phyloP scores from a whole-genome alignment of 2,797 vertebrate species.

The Leptodactylus fallax region DNA sequence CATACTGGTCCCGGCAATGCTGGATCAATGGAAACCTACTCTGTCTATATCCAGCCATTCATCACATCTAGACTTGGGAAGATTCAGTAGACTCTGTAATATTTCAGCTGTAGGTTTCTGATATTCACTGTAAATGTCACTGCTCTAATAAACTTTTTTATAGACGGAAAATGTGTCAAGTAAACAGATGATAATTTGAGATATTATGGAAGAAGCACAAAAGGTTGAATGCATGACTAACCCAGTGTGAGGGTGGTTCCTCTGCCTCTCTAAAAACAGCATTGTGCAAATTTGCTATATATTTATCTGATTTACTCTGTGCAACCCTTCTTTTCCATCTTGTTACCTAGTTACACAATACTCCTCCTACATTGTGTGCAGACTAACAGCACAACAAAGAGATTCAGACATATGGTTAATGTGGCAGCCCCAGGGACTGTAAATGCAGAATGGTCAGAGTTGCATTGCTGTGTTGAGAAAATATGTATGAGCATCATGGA shows the following conservation, averaged over 20 bases:
- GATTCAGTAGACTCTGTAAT: too few species aligned
- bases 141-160: conserved; percentile 18
- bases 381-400: conserved; percentile 46
- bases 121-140: conserved; percentile 36
- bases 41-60: background rate
- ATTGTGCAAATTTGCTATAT: conserved; percentile 28
- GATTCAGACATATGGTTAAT: conserved; percentile 7
- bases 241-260: conserved; percentile 28
- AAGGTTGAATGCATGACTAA: conserved; percentile 50
- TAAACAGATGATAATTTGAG: conserved; percentile 33
- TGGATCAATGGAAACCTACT: background rate
- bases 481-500: background rate
- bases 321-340: conserved; percentile 43
- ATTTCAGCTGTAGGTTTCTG: background rate
- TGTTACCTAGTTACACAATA: conserved; percentile 59
- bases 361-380: conserved; percentile 49
- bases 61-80: background rate
- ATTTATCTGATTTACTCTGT: conserved; percentile 40
- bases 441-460: background rate
- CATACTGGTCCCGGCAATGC: background rate
- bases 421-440: background rate
- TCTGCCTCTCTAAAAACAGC: conserved; percentile 24
- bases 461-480: background rate
- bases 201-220: conserved; percentile 11
- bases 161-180: background rate